Conservation (phyloP, 2,888 invertebrate genomes). For the Leptinotarsa haldemani region DNA sequence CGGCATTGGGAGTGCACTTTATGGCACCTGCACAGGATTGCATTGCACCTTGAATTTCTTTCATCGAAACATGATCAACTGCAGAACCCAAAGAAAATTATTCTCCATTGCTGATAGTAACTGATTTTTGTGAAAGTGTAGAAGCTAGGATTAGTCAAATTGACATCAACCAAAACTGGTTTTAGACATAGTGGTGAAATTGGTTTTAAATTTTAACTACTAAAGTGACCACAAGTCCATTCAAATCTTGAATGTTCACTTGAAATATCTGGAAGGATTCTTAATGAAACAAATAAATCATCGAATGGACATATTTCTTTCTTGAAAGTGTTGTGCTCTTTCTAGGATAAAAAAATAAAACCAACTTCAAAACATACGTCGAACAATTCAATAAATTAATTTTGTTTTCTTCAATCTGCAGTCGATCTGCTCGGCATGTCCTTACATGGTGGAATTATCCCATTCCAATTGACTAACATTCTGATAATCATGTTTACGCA, state of each 20-base stretch:
- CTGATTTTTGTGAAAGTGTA: neutral
- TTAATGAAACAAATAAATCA: too few relatives aligned
- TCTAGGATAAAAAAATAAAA: too few relatives aligned
- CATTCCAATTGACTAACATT: slow-evolving; percentile 83
- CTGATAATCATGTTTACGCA: slow-evolving; percentile 72
- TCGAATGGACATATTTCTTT: too few relatives aligned
- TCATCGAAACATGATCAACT: slow-evolving; percentile 20
- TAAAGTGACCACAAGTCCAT: too few relatives aligned
- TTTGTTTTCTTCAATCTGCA: slow-evolving; percentile 10
- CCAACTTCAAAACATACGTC: neutral
- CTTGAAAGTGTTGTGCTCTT: too few relatives aligned
- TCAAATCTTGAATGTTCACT: too few relatives aligned
- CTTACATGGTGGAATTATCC: slow-evolving; percentile 83
- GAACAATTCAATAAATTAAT: neutral
- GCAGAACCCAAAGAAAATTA: slow-evolving; percentile 9
- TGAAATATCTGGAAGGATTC: too few relatives aligned
- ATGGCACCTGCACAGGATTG: slow-evolving; percentile 36
- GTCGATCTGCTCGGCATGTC: slow-evolving; percentile 12
- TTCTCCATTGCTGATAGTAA: neutral
- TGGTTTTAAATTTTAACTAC: too few relatives aligned
- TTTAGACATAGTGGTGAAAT: neutral
- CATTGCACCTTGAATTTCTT: slow-evolving; percentile 36
- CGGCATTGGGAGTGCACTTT: slow-evolving; percentile 39
- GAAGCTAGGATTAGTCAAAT: neutral
- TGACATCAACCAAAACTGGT: neutral